Evolutionary conservation across 2,797 vertebrate species (phyloP), one percentile per base, ranked within the genome.

Genomic region (Schizopygopsis pylzovi): DNA sequence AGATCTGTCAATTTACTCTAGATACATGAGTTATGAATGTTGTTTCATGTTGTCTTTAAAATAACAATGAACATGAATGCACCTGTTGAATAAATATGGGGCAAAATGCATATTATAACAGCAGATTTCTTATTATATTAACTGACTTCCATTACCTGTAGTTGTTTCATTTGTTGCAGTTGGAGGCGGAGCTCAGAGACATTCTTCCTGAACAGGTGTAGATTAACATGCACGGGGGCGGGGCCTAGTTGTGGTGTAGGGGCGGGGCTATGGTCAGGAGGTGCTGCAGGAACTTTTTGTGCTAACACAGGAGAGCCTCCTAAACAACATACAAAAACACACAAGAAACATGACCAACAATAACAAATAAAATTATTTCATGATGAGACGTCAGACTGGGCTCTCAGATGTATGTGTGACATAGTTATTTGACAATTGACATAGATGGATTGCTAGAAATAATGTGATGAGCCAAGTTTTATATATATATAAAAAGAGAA

Each of bases 151-250:
- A 87, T 92, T 92, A 97, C 98, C 98, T 99, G 98, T 85, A 97
- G 95, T 90, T 98, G 97, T 88, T 95, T 96, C 96, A 98, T 98
- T 92, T 98, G 97, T 88, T 97, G 97, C 75, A 99, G 96, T 90
- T 99, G 98, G 83, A 97, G 92, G 81, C 97, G 95, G 88, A 99
- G 97, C 77, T 99, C 97, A 0, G 96, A 96, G 87, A 99, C 95
- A 0, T 95, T 97, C 88, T 95, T 96, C 61, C 95, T 96, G 96
- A 98, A 96, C 77, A 97, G 94, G 5, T 96, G 93, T 90, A 99
- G 95, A 92, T 96, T 97, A 89, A 92, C 84, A 85, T 97, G 97
- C 82, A 97, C 91, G 52, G 95, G 93, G 0, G 94, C 73, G 76
- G 92, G 85, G 77, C 90, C 88, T 0, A 80, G 41, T 0, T 91